phyloP scores from a whole-genome alignment of 2,888 invertebrate genomes.

The Galerucella nymphaeae region DNA sequence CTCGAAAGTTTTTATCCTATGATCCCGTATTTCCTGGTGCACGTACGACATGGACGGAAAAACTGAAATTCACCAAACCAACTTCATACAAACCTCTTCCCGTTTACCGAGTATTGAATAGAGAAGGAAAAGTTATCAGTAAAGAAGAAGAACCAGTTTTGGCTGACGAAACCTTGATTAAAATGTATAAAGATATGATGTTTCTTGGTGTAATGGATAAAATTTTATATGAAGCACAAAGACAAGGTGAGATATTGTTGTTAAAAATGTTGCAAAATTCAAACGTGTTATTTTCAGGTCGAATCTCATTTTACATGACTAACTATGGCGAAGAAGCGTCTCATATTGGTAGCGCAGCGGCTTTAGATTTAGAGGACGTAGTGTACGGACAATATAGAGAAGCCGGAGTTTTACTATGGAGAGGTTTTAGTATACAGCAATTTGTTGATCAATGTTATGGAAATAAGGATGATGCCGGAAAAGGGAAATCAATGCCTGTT shows the following conservation, averaged over 20 bases:
- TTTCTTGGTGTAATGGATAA: slow-evolving; percentile 94
- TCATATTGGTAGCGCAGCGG: slow-evolving; percentile 91
- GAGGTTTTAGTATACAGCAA: slow-evolving; percentile 85
- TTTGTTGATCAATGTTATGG: slow-evolving; percentile 98
- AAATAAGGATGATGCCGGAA: slow-evolving; percentile 79
- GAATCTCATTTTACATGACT: slow-evolving; percentile 99
- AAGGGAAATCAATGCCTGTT: slow-evolving; percentile 97
- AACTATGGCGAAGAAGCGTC: slow-evolving; percentile 97
- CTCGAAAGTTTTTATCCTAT: slow-evolving; percentile 40
- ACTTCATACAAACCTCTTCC: slow-evolving; percentile 72
- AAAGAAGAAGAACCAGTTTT: slow-evolving; percentile 73
- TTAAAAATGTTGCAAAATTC: neutral
- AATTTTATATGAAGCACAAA: slow-evolving; percentile 95
- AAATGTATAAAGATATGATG: slow-evolving; percentile 95
- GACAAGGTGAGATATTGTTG: slow-evolving; percentile 59
- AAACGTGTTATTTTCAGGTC: slow-evolving; percentile 48
- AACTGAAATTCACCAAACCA: slow-evolving; percentile 70
- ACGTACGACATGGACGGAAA: slow-evolving; percentile 71
- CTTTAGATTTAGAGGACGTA: slow-evolving; percentile 86
- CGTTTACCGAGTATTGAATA: slow-evolving; percentile 83
- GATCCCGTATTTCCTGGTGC: slow-evolving; percentile 73
- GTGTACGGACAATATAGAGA: slow-evolving; percentile 98
- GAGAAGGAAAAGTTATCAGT: slow-evolving; percentile 73
- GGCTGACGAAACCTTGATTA: slow-evolving; percentile 75
- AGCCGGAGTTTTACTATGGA: slow-evolving; percentile 91